These are phyloP conservation scores for Cotesia congregata DNA, from an alignment of 2,888 invertebrate genomes.

Conservation along the genomic window DNA sequence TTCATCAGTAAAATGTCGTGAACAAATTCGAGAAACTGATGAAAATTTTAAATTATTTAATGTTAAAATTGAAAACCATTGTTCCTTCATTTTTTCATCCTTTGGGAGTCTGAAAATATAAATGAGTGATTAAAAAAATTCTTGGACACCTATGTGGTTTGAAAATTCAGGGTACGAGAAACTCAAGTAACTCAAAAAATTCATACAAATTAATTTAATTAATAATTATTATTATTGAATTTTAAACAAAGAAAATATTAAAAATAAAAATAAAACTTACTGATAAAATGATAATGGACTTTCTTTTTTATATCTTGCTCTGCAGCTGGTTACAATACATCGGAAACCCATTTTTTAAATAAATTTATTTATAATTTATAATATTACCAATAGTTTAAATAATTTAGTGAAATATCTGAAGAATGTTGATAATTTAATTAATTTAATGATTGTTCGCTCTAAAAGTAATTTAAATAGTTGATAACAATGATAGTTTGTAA, in stretches of 20 bases:
- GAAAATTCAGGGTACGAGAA: too few relatives aligned
- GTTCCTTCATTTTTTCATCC: neutral
- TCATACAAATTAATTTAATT: too few relatives aligned
- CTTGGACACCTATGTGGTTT: too few relatives aligned
- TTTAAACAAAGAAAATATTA: neutral
- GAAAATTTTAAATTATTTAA: neutral
- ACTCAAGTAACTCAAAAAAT: too few relatives aligned
- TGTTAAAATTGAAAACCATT: neutral
- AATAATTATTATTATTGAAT: too few relatives aligned
- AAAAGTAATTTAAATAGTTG: neutral
- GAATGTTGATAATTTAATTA: neutral
- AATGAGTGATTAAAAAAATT: neutral
- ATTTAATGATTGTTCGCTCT: neutral
- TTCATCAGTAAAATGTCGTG: neutral
- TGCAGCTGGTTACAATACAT: neutral
- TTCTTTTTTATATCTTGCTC: neutral
- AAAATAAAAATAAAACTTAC: neutral
- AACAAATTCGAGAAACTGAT: neutral
- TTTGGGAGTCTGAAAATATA: neutral
- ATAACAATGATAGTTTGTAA: neutral
- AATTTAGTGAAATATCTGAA: too few relatives aligned
- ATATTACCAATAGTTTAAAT: neutral
- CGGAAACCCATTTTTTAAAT: neutral
- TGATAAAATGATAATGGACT: neutral
- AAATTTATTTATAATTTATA: neutral